Conservation (phyloP, 2,113 vertebrate genomes). For the Notothenia rossii region DNA sequence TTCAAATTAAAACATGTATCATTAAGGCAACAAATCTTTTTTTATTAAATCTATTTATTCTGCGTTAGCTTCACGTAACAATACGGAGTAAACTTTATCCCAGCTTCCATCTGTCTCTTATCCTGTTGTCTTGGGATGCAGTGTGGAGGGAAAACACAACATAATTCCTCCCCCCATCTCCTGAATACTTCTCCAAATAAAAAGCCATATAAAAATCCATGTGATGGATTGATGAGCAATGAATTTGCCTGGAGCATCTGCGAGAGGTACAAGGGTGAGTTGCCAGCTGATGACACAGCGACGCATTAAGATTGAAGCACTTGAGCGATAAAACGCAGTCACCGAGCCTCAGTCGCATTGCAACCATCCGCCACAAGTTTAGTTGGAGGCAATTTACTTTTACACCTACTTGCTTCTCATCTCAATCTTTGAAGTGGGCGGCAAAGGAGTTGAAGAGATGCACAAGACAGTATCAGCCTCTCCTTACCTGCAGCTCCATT, state of each 20-base stretch:
- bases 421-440: slow-evolving; percentile 44
- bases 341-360: slow-evolving; percentile 40
- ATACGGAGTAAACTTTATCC: not conserved
- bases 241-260: slow-evolving; percentile 63
- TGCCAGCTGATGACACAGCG: slow-evolving; percentile 62
- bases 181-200: slow-evolving; percentile 53
- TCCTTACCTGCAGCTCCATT: slow-evolving; percentile 61
- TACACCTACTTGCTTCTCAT: slow-evolving; percentile 65
- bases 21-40: too few relatives aligned
- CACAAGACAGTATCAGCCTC: slow-evolving; percentile 32
- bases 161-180: slow-evolving; percentile 5
- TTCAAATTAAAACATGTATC: too few relatives aligned
- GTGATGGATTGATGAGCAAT: slow-evolving; percentile 74
- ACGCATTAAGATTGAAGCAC: slow-evolving; percentile 57
- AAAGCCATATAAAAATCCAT: slow-evolving; percentile 57
- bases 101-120: not conserved
- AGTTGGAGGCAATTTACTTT: slow-evolving; percentile 65
- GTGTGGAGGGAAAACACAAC: slow-evolving; percentile 19
- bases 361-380: slow-evolving; percentile 56
- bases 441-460: slow-evolving; percentile 30
- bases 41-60: too few relatives aligned
- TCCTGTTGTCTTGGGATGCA: not conserved
- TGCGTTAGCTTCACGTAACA: too few relatives aligned
- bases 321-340: slow-evolving; percentile 69
- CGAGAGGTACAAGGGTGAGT: slow-evolving; percentile 52